Evolutionary conservation across 2,797 vertebrate species (phyloP).

Genomic region (Ctenopoma kingsleyae): DNA sequence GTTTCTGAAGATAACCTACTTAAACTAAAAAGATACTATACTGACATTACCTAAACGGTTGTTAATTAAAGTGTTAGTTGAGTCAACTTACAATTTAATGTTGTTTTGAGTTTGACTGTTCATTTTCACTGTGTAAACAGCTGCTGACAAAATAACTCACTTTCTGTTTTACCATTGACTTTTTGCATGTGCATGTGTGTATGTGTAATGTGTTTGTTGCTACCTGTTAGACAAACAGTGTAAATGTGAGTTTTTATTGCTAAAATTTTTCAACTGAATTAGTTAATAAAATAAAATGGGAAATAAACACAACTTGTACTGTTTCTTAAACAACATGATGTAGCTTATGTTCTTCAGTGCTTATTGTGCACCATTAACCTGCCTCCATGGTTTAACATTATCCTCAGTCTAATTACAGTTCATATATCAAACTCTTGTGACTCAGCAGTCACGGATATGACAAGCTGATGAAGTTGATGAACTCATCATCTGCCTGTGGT

Average conservation of each 20-base stretch:
- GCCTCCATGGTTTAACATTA: slow-evolving; percentile 1
- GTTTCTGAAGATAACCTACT: slow-evolving; percentile 10
- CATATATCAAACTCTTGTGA: slow-evolving; percentile 1
- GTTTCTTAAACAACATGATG: slow-evolving; percentile 4
- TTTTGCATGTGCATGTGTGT: no score
- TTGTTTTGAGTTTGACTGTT: background rate
- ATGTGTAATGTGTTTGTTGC: background rate
- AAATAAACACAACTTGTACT: background rate
- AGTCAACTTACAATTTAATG: background rate
- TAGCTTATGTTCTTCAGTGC: background rate
- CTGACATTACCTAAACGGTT: slow-evolving; percentile 4
- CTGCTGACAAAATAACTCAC: background rate
- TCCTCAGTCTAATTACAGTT: slow-evolving; percentile 5
- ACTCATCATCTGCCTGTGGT: slow-evolving; percentile 40
- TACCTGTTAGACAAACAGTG: background rate
- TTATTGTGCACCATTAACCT: background rate
- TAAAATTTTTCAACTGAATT: background rate
- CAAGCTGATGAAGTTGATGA: slow-evolving; percentile 7
- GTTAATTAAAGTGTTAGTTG: background rate
- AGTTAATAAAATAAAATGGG: slow-evolving; percentile 30
- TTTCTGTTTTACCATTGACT: background rate
- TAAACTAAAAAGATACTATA: slow-evolving; percentile 1
- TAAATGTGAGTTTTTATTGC: background rate
- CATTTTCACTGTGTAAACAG: background rate
- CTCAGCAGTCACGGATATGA: slow-evolving; percentile 24